These are phyloP conservation scores for Tetranychus cinnabarinus DNA, from an alignment of 1,140 invertebrate species.

Conservation along the genomic window DNA sequence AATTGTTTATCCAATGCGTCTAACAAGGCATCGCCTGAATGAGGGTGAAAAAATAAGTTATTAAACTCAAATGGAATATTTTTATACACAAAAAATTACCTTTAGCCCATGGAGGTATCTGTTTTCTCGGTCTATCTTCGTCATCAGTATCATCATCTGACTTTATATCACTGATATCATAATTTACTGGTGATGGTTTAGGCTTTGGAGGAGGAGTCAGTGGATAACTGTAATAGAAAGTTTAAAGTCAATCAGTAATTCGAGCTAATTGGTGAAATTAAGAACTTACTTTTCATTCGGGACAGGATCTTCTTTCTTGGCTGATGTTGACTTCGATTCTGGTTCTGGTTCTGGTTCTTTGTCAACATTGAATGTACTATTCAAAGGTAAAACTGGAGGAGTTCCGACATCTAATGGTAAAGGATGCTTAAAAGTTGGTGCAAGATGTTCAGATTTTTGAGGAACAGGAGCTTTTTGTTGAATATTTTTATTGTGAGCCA, in stretches of 20 bases:
- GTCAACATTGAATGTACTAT: background rate
- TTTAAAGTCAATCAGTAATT: background rate
- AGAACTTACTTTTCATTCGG: background rate
- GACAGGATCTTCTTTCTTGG: background rate
- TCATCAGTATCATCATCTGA: conserved; percentile 1
- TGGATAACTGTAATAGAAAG: background rate
- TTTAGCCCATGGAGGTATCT: conserved; percentile 1
- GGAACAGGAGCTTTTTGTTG: background rate
- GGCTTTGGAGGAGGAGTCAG: background rate
- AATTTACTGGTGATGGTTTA: background rate
- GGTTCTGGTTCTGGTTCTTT: background rate
- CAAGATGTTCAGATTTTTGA: background rate
- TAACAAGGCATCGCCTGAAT: background rate
- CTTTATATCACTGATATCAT: background rate
- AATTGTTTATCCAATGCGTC: background rate
- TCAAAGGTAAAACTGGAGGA: background rate
- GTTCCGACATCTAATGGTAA: background rate
- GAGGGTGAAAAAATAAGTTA: background rate
- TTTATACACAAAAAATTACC: background rate
- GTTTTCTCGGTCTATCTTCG: background rate
- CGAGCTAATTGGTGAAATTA: background rate
- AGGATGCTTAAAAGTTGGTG: background rate
- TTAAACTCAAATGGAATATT: background rate
- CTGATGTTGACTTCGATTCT: background rate
- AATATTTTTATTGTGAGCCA: background rate